phyloP scores from a whole-genome alignment of 2,113 vertebrate species.

The Hymenochirus boettgeri region DNA sequence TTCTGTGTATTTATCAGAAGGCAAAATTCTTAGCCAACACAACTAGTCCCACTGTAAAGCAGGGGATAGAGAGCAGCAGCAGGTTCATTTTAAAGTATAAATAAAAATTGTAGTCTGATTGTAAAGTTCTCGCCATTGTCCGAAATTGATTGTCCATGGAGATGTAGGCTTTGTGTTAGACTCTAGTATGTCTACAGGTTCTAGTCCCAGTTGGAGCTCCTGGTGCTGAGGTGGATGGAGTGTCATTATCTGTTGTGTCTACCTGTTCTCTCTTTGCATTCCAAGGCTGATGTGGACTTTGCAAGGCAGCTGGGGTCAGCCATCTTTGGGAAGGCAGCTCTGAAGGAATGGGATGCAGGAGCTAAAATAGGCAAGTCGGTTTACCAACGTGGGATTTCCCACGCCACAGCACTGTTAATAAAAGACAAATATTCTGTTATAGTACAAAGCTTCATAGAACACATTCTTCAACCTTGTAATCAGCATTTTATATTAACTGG shows the following conservation, averaged over 20 bases:
- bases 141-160: constrained; percentile 24
- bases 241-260: constrained; percentile 75
- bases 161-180: constrained; percentile 55
- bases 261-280: constrained; percentile 78
- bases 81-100: constrained; percentile 1
- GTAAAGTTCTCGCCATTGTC: neutral
- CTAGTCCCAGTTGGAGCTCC: constrained; percentile 64
- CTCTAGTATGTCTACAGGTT: constrained; percentile 82
- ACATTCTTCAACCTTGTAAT: no score
- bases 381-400: constrained; percentile 88
- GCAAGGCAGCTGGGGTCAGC: constrained; percentile 86
- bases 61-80: neutral
- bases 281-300: constrained; percentile 86
- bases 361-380: constrained; percentile 88
- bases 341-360: constrained; percentile 90
- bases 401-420: constrained; percentile 84
- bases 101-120: neutral
- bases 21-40: constrained; percentile 11
- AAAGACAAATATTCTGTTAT: no score
- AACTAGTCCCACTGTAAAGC: constrained; percentile 7
- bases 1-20: constrained; percentile 6
- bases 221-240: constrained; percentile 59
- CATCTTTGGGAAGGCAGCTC: constrained; percentile 90
- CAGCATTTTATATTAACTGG: no score
- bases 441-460: no score